phyloP scores from a whole-genome alignment of 2,797 vertebrate species.

The Esox lucius region DNA sequence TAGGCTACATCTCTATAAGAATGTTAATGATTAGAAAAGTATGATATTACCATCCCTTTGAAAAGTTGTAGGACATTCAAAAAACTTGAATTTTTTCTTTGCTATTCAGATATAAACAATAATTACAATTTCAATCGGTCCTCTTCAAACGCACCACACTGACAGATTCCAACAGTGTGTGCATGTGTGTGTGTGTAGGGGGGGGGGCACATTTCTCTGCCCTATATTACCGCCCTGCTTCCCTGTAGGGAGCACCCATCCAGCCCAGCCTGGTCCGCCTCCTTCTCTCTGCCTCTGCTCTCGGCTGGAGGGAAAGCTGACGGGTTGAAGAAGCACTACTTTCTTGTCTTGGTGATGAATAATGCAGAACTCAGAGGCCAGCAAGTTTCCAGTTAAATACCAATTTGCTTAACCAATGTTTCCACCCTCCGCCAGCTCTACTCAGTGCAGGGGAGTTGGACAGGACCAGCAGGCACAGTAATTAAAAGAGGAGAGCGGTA shows the following conservation, averaged over 20 bases:
- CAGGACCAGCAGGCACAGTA: conserved; percentile 41
- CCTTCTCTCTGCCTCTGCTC: neutral
- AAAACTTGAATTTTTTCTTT: neutral
- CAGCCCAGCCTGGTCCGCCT: neutral
- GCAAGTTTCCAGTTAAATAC: conserved; percentile 82
- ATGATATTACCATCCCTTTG: neutral
- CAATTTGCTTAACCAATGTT: conserved; percentile 85
- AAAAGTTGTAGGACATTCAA: neutral
- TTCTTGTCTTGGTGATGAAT: conserved; percentile 79
- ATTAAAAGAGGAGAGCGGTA: conserved; percentile 52
- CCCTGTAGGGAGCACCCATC: conserved; percentile 61
- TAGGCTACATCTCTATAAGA: neutral
- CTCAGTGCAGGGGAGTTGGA: conserved; percentile 55
- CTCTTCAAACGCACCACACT: conserved; percentile 38
- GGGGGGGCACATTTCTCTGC: conserved; percentile 59
- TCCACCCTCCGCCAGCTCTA: conserved; percentile 71
- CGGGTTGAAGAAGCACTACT: conserved; percentile 59
- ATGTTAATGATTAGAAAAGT: neutral
- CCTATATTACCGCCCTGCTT: conserved; percentile 66
- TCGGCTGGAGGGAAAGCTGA: conserved; percentile 32
- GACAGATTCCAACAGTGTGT: conserved; percentile 26
- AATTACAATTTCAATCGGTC: conserved; percentile 42
- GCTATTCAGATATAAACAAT: conserved; percentile 2
- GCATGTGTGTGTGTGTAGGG: conserved; percentile 44
- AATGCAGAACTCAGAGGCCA: conserved; percentile 70